Conservation (phyloP, 2,797 vertebrate genomes). For the Scyliorhinus canicula region DNA sequence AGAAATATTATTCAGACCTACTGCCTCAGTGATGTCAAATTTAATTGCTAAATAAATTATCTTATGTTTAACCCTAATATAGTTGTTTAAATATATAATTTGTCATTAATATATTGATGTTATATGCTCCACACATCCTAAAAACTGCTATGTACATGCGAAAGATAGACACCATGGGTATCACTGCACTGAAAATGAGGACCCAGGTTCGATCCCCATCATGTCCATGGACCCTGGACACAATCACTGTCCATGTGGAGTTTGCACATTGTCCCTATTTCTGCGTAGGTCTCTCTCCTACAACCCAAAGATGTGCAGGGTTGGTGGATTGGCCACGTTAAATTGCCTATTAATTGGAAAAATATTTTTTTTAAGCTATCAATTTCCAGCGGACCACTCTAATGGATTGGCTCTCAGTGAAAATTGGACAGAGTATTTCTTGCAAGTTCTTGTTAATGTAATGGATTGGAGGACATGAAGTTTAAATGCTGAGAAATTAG, state of each 20-base stretch:
- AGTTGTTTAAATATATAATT: not conserved
- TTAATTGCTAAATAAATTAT: not conserved
- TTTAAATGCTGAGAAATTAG: not conserved
- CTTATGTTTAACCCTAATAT: not conserved
- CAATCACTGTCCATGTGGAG: no score
- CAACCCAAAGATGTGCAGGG: no score
- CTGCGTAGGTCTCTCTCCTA: no score
- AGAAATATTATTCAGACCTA: not conserved
- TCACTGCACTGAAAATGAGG: not conserved
- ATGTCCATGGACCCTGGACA: no score
- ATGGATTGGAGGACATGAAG: not conserved
- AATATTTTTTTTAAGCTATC: no score
- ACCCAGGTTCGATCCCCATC: no score
- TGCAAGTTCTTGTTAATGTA: not conserved
- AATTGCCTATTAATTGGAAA: no score
- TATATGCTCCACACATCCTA: not conserved
- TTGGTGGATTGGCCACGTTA: no score
- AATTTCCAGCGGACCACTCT: not conserved
- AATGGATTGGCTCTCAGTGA: not conserved
- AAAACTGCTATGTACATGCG: not conserved
- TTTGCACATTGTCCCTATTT: no score
- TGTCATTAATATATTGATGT: not conserved
- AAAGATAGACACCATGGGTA: not conserved
- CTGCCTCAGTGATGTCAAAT: not conserved
- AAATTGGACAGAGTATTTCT: not conserved